These are phyloP conservation scores for Drosophila lini DNA, from an alignment of 1,140 invertebrate genomes.

Conservation along the genomic window DNA sequence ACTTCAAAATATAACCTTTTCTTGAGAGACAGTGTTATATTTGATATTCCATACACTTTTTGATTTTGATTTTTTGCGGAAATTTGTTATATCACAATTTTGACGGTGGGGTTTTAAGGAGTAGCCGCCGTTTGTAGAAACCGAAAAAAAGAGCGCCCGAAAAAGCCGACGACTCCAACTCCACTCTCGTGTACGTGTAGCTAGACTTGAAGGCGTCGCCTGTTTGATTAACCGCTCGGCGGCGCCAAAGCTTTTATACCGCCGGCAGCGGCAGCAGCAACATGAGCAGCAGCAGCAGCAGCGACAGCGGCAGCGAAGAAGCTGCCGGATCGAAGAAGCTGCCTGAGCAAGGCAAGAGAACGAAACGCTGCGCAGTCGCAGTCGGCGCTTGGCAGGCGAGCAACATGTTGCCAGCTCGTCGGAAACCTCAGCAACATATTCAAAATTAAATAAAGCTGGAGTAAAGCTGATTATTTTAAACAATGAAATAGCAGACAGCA, in stretches of 20 bases:
- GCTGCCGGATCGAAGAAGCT: slow-evolving; percentile 27
- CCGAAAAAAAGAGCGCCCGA: slow-evolving; percentile 71
- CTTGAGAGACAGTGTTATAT: slow-evolving; percentile 65
- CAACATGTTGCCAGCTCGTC: slow-evolving; percentile 41
- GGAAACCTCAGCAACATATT: neutral
- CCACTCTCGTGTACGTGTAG: slow-evolving; percentile 83
- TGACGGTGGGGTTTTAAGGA: slow-evolving; percentile 29
- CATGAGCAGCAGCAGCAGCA: slow-evolving; percentile 7
- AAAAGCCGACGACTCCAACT: slow-evolving; percentile 81
- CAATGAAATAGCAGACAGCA: neutral
- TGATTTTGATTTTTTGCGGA: slow-evolving; percentile 10
- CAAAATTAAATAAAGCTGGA: neutral
- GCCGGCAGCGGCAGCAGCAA: slow-evolving; percentile 10
- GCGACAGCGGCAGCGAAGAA: slow-evolving; percentile 12
- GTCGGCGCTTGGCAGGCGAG: slow-evolving; percentile 7
- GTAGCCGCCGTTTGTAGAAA: slow-evolving; percentile 48
- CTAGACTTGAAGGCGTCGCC: slow-evolving; percentile 85
- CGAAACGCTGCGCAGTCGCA: slow-evolving; percentile 28
- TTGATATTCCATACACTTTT: slow-evolving; percentile 59
- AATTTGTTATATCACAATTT: slow-evolving; percentile 59
- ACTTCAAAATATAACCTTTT: slow-evolving; percentile 71
- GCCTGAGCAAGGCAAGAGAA: slow-evolving; percentile 38
- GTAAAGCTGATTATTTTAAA: neutral
- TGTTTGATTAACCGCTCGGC: slow-evolving; percentile 76
- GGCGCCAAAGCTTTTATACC: slow-evolving; percentile 77